Evolutionary conservation across 2,888 invertebrate genomes (phyloP).

Genomic region (Lacanobia wlatinum): DNA sequence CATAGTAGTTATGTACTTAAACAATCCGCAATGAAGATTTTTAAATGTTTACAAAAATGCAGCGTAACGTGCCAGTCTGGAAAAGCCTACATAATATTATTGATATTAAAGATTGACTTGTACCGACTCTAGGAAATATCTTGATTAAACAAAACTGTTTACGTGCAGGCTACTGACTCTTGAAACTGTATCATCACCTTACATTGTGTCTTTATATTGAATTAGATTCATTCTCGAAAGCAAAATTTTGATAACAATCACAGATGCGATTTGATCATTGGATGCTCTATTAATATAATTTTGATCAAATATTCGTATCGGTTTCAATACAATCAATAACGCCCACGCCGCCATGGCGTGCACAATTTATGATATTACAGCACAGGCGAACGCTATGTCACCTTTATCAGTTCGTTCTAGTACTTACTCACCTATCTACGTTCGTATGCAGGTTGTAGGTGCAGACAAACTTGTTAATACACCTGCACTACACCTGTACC

Average conservation of each 20-base stretch:
- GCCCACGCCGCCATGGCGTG: conserved; percentile 39
- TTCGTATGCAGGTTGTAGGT: background rate
- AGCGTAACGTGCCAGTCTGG: background rate
- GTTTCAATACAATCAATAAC: conserved; percentile 22
- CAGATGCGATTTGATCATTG: conserved; percentile 32
- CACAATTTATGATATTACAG: conserved; percentile 18
- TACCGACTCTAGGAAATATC: conserved; percentile 20
- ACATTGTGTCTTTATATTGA: conserved; percentile 30
- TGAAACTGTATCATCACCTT: conserved; percentile 41
- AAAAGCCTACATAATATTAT: conserved; percentile 5
- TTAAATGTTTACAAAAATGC: background rate
- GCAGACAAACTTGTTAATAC: conserved; percentile 16
- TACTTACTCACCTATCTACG: background rate
- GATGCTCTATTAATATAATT: conserved; percentile 37
- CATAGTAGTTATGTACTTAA: background rate
- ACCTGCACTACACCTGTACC: conserved; percentile 49
- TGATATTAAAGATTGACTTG: conserved; percentile 19
- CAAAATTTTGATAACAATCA: conserved; percentile 25
- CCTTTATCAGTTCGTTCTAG: conserved; percentile 7
- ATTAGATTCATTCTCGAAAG: conserved; percentile 2
- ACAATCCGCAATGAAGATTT: background rate
- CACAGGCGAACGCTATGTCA: conserved; percentile 7
- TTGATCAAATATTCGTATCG: conserved; percentile 38
- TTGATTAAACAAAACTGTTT: conserved; percentile 50
- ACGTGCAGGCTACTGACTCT: conserved; percentile 49